These are phyloP conservation scores for Euphonia xanthogaster DNA, from an alignment of 2,797 vertebrate genomes.

Conservation along the genomic window DNA sequence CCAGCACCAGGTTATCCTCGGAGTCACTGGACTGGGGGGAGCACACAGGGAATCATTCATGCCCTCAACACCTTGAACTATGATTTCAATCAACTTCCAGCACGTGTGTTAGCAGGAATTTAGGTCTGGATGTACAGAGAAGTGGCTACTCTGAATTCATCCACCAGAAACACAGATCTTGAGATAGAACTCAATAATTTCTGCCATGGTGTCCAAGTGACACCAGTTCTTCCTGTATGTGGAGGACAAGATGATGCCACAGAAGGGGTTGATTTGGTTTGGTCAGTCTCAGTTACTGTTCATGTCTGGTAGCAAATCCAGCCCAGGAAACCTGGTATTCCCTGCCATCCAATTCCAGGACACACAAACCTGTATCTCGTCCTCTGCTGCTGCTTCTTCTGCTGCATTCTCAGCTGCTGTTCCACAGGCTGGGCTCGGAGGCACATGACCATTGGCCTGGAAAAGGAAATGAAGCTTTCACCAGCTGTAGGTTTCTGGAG, in stretches of 20 bases:
- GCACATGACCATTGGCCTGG: constrained; percentile 69
- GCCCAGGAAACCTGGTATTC: background rate
- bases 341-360: background rate
- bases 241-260: background rate
- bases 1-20: constrained; percentile 80
- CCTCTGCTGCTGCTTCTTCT: constrained; percentile 70
- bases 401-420: constrained; percentile 51
- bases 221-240: background rate
- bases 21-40: constrained; percentile 80
- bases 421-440: constrained; percentile 50
- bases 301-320: background rate
- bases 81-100: background rate
- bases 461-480: constrained; percentile 56
- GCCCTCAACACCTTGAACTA: background rate
- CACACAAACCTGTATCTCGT: constrained; percentile 75
- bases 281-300: background rate
- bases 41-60: background rate
- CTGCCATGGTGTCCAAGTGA: background rate
- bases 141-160: background rate
- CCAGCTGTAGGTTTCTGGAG: background rate
- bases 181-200: background rate
- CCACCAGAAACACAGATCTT: background rate
- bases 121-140: fast-evolving
- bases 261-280: fast-evolving
- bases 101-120: background rate